Evolutionary conservation across 2,888 invertebrate species (phyloP), one percentile per base, ranked within the genome.

Genomic region (Eumerus sabulonum): DNA sequence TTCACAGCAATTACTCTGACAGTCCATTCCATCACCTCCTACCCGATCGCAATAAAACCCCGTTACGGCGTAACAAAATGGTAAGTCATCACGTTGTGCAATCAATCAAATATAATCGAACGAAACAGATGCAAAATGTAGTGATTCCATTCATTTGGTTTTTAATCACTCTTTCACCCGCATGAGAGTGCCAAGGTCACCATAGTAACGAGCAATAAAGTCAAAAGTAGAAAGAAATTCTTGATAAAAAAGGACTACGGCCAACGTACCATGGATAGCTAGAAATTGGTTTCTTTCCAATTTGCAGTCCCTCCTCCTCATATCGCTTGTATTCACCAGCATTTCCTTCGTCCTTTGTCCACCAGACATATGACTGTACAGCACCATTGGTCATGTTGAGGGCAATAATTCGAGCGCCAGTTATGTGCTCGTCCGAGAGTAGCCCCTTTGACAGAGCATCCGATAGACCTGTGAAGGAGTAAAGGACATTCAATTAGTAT

Each of bases 401-500:
- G 44, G 92, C 91, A 76, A 93, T 86, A 60, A 93, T 91, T 72
- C 93, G 89, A 40, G 92, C 91, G 51, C 91, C 90, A 45, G 92
- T 89, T 60, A 92, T 91, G 82, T 90, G 90, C 64, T 89, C 89
- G 85, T 93, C 92, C 16, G 92, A 90, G 44, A 95, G 91, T 81
- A 95, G 90, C 38, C 94, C 93, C 88, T 93, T 92, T 18, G 94
- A 92, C 74, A 95, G 91, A 16, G 93, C 94, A 88, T 94, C 93
- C 82, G 94, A 91, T 62, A 94, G 90, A 81, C 93, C 94, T 94
- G 90, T 14, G 18, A 59, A 57, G 35, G 45, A 59, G 67, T 51
- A 70, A 70, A 71, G 63, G 73, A 77, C 82, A 82, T 62, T 76
- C 48, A 64, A 63, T 70, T 70, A 68, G 40, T 40, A 13, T 38